phyloP scores from a whole-genome alignment of 2,888 invertebrate species.

The Phalera bucephala region DNA sequence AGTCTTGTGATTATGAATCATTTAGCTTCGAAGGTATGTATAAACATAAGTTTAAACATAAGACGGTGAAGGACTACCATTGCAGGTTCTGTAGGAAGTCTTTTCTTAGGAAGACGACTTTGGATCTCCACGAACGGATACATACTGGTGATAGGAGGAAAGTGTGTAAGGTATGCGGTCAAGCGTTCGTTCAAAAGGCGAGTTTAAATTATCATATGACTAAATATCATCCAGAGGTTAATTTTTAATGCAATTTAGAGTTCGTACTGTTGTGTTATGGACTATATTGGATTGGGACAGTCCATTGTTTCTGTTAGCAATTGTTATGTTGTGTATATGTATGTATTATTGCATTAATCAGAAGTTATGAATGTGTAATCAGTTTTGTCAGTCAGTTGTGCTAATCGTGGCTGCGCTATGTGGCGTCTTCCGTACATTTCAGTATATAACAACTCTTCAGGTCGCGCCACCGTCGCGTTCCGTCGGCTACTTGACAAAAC shows the following conservation, averaged over 20 bases:
- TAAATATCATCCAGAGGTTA: slow-evolving; percentile 69
- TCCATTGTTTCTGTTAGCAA: no score
- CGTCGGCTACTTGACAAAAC: no score
- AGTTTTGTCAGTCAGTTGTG: no score
- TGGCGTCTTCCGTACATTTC: no score
- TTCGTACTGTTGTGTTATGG: not conserved
- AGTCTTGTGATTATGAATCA: slow-evolving; percentile 60
- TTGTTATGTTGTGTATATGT: no score
- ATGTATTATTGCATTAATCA: no score
- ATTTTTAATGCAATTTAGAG: slow-evolving; percentile 35
- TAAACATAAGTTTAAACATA: slow-evolving; percentile 69
- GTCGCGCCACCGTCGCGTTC: no score
- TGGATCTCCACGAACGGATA: slow-evolving; percentile 61
- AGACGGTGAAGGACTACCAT: slow-evolving; percentile 62
- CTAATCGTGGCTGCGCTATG: no score
- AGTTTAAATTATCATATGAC: slow-evolving; percentile 73
- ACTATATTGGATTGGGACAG: no score
- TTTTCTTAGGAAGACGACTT: slow-evolving; percentile 58
- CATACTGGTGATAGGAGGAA: slow-evolving; percentile 68
- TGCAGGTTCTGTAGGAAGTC: slow-evolving; percentile 71
- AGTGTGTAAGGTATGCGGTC: slow-evolving; percentile 58
- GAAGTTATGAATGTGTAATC: no score
- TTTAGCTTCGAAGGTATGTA: slow-evolving; percentile 53
- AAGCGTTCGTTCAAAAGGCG: slow-evolving; percentile 73
- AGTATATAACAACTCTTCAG: no score